Evolutionary conservation across 2,113 vertebrate genomes (phyloP).

Genomic region (Turdus rufiventris): DNA sequence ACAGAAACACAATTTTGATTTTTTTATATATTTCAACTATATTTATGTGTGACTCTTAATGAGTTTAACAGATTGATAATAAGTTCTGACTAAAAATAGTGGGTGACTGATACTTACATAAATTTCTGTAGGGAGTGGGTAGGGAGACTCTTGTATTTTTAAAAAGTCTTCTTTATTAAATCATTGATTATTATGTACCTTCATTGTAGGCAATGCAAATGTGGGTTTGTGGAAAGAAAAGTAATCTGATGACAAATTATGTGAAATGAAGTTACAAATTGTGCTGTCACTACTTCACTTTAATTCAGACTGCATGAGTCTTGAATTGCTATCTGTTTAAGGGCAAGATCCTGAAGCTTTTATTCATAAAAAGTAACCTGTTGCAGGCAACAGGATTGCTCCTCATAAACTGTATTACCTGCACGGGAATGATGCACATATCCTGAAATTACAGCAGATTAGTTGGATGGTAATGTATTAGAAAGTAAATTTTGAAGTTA

Average conservation of each 20-base stretch:
- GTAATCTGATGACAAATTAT: not conserved
- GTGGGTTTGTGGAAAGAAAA: not conserved
- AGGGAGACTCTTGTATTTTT: not conserved
- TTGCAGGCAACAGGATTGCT: not conserved
- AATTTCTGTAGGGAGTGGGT: not conserved
- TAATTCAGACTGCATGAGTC: not conserved
- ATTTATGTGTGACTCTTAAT: not conserved
- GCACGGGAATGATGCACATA: not conserved
- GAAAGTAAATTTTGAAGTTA: not conserved
- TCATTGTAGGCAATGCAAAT: not conserved
- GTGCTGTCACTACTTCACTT: not conserved
- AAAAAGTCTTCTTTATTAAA: not conserved
- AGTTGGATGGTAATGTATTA: not conserved
- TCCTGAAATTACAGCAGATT: not conserved
- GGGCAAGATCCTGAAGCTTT: not conserved
- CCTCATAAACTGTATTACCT: not conserved
- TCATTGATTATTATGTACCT: not conserved
- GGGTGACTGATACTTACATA: not conserved
- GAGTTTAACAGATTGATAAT: not conserved
- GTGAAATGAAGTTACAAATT: not conserved
- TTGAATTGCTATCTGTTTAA: not conserved
- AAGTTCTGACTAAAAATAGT: not conserved
- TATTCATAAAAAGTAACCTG: not conserved
- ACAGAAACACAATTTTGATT: not conserved
- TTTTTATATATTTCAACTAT: not conserved